These are phyloP conservation scores for Volucella zonaria DNA, from an alignment of 2,888 invertebrate species.

Conservation along the genomic window DNA sequence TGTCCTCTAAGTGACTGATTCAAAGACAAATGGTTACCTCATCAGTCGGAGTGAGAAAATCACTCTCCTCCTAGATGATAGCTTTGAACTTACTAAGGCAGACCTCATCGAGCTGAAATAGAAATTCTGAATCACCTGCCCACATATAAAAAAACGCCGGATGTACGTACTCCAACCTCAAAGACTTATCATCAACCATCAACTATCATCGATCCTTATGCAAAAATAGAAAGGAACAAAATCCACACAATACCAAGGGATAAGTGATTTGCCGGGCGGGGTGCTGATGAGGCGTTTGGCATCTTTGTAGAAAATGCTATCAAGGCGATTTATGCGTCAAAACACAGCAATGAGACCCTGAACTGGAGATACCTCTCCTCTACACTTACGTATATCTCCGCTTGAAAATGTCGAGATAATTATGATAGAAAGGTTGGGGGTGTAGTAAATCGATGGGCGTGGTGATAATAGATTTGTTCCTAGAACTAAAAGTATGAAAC, in stretches of 20 bases:
- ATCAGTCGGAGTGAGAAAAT: constrained; percentile 23
- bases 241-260: not conserved
- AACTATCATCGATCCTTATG: not conserved
- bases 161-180: not conserved
- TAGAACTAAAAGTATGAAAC: not conserved
- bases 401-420: constrained; percentile 37
- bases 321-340: not conserved
- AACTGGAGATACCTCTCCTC: not conserved
- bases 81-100: constrained; percentile 11
- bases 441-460: constrained; percentile 41
- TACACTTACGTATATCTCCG: not conserved
- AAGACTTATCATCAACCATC: not conserved
- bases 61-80: not conserved
- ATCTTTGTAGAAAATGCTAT: constrained; percentile 32
- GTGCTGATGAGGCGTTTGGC: constrained; percentile 26
- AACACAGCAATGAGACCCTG: not conserved
- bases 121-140: not conserved
- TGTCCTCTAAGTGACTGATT: constrained; percentile 1
- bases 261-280: constrained; percentile 21
- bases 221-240: constrained; percentile 11
- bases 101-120: not conserved
- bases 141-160: constrained; percentile 4
- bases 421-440: constrained; percentile 27
- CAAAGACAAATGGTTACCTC: constrained; percentile 12
- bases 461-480: constrained; percentile 32